Percentiles rank a stretch among this genome's conserved stretches.
Evolutionary conservation across 1,140 invertebrate genomes (phyloP).

Genomic region (Cardiocondyla obscurior): DNA sequence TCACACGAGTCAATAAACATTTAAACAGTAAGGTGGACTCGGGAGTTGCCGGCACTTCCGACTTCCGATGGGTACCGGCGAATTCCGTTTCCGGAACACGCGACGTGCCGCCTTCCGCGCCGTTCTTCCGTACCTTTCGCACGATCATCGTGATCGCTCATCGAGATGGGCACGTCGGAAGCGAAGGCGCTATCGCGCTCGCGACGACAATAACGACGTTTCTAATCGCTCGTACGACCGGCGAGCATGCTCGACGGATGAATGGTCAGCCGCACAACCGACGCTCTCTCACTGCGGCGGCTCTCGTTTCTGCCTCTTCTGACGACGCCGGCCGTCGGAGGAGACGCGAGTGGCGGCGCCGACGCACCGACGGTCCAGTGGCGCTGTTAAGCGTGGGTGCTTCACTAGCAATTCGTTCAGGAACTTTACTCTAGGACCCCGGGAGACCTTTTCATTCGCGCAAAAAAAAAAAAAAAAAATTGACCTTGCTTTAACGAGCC

Average conservation of each 20-base stretch:
- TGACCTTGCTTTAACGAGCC: background rate
- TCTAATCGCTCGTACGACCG: slow-evolving; percentile 7
- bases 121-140: slow-evolving; percentile 54
- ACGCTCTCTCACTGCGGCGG: slow-evolving; percentile 22
- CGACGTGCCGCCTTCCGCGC: background rate
- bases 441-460: background rate
- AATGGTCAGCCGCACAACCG: slow-evolving; percentile 4
- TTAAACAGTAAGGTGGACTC: background rate
- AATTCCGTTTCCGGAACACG: background rate
- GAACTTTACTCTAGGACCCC: background rate
- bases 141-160: slow-evolving; percentile 60
- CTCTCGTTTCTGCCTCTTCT: slow-evolving; percentile 3
- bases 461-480: background rate
- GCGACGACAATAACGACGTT: background rate
- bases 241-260: slow-evolving; percentile 19
- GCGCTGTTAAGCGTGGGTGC: slow-evolving; percentile 36
- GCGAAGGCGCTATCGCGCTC: background rate
- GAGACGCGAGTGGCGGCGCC: slow-evolving; percentile 28
- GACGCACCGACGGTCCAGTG: slow-evolving; percentile 36
- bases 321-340: slow-evolving; percentile 3
- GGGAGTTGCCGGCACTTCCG: background rate
- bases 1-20: background rate
- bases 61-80: background rate
- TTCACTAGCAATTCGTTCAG: background rate
- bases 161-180: slow-evolving; percentile 18